These are phyloP conservation scores for Mercenaria mercenaria DNA, from an alignment of 1,140 invertebrate genomes.

Conservation along the genomic window DNA sequence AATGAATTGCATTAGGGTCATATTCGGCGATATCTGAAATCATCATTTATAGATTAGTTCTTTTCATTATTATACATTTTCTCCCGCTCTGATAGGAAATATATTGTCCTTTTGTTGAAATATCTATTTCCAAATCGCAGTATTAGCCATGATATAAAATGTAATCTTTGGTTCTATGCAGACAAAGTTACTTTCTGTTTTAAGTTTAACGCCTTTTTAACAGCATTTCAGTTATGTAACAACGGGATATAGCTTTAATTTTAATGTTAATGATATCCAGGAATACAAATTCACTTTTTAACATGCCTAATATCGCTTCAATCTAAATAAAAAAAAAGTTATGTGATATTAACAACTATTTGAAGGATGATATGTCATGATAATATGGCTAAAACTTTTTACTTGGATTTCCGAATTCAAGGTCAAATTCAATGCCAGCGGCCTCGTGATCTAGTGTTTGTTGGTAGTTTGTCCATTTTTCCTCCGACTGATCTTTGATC, in stretches of 20 bases:
- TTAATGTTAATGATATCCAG: too few species aligned
- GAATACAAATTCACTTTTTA: too few species aligned
- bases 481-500: neutral
- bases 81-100: neutral
- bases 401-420: neutral
- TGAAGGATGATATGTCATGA: neutral
- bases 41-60: neutral
- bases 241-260: too few species aligned
- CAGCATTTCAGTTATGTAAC: too few species aligned
- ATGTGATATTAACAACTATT: too few species aligned
- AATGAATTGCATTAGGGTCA: neutral
- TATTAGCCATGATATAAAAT: too few species aligned
- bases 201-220: too few species aligned
- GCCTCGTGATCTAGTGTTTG: neutral
- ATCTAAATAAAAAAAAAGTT: too few species aligned
- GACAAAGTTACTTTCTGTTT: too few species aligned
- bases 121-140: neutral
- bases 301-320: too few species aligned
- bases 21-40: slow-evolving; percentile 53
- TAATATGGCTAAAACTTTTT: too few species aligned
- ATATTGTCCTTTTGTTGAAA: neutral
- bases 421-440: neutral
- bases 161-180: too few species aligned
- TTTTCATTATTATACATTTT: neutral
- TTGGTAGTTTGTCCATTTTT: neutral